Evolutionary conservation across 2,888 invertebrate species (phyloP), one percentile per base, ranked within the genome.

Genomic region (Gonocerus acuteangulatus): DNA sequence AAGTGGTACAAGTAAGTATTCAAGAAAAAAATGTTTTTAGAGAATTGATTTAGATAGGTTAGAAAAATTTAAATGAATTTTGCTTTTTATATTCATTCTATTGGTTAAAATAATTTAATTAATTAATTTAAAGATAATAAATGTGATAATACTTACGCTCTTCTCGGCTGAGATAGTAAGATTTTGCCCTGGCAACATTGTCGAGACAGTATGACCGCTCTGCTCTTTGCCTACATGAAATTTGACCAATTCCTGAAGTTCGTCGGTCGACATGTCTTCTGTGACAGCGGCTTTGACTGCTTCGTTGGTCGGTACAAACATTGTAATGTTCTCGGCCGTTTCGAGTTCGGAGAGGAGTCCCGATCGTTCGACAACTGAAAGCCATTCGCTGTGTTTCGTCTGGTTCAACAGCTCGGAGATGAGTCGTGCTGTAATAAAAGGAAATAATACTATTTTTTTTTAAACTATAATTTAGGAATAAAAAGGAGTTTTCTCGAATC

Each of bases 101-200:
- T n/a, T n/a, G n/a, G n/a, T n/a, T n/a, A n/a, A n/a, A n/a, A n/a
- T n/a, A n/a, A n/a, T n/a, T n/a, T n/a, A n/a, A n/a, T n/a, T n/a
- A n/a, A n/a, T n/a, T n/a, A n/a, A n/a, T n/a, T n/a, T n/a, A n/a
- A n/a, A n/a, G n/a, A n/a, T n/a, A n/a, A n/a, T n/a, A n/a, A n/a
- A n/a, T n/a, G n/a, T n/a, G n/a, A n/a, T n/a, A n/a, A n/a, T 27
- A 57, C 45, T 57, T 74, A 80, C 80, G 16, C 79, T 80, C 51
- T 79, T 79, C 70, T 81, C 83, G 13, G 82, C 75, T 70, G 84
- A 83, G 42, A 85, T 72, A 62, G 82, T 76, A 9, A 85, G 72
- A 36, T 77, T 74, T 42, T 77, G 71, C 21, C 76, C 77, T 9
- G 74, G 73, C 4, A 76, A 72, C 27, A 73, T 71, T 0, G 82